Conservation (phyloP, 53 echinoderm and acorn worm genomes). For the Paelopatides confundens region DNA sequence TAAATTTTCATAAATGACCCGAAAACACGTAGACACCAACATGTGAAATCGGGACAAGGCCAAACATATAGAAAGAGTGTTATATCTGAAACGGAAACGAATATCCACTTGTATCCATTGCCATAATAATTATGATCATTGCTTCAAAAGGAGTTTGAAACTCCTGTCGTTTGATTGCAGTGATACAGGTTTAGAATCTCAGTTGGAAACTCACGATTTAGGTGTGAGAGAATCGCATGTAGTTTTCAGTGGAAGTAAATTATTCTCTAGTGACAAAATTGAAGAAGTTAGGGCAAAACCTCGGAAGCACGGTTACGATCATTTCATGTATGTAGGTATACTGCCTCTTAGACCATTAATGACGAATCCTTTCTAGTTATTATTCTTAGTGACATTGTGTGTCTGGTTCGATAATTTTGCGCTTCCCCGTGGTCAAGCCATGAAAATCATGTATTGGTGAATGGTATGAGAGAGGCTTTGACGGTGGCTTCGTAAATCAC, state of each 20-base stretch:
- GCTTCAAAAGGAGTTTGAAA: too few species aligned
- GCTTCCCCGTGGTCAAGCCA: slow-evolving; percentile 51
- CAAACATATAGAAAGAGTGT: too few species aligned
- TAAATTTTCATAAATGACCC: too few species aligned
- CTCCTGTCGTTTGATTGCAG: too few species aligned
- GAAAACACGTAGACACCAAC: too few species aligned
- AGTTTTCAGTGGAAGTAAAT: too few species aligned
- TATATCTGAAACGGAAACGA: too few species aligned
- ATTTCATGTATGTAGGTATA: neutral
- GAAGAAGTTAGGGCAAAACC: neutral
- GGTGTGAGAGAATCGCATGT: too few species aligned
- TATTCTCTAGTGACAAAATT: neutral
- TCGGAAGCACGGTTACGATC: neutral
- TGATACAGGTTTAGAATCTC: too few species aligned
- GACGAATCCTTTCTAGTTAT: neutral
- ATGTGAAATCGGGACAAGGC: too few species aligned
- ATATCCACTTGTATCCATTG: neutral
- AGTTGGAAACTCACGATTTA: too few species aligned
- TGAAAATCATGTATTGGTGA: slow-evolving; percentile 50
- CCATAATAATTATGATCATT: neutral
- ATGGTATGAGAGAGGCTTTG: slow-evolving; percentile 42
- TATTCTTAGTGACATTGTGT: slow-evolving; percentile 6
- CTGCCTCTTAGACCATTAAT: slow-evolving; percentile 63
- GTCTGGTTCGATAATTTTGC: slow-evolving; percentile 52
- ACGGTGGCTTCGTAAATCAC: slow-evolving; percentile 38